Evolutionary conservation across 2,888 invertebrate genomes (phyloP).

Genomic region (Tineola bisselliella): DNA sequence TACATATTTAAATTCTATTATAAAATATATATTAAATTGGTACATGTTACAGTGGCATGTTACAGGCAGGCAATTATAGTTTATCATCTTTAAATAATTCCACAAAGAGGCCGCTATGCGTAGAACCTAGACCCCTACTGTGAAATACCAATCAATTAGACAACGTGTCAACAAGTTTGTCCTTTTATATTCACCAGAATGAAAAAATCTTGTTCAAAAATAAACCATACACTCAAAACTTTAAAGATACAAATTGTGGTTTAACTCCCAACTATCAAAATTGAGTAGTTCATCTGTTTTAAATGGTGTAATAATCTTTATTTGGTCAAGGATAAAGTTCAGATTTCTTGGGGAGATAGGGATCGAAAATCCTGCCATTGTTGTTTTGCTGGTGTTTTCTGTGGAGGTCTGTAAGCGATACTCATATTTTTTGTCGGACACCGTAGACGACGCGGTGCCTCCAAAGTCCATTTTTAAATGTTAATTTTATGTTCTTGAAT

Average conservation of each 20-base stretch:
- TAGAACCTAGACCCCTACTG: constrained; percentile 56
- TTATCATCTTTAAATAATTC: constrained; percentile 65
- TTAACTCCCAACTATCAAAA: constrained; percentile 22
- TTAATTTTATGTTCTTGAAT: constrained; percentile 66
- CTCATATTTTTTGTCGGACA: constrained; percentile 53
- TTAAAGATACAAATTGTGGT: constrained; percentile 39
- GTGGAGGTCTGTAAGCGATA: constrained; percentile 54
- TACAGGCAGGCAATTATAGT: constrained; percentile 36
- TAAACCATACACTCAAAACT: constrained; percentile 46
- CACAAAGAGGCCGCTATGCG: constrained; percentile 57
- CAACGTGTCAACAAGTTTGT: constrained; percentile 68
- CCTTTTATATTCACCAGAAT: constrained; percentile 52
- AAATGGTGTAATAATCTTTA: neutral
- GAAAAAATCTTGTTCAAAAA: constrained; percentile 26
- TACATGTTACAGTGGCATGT: constrained; percentile 52
- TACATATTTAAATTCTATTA: neutral
- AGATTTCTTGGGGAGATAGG: constrained; percentile 11
- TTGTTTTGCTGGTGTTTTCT: constrained; percentile 24
- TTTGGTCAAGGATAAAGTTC: constrained; percentile 16
- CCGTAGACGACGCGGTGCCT: constrained; percentile 65
- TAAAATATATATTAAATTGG: neutral
- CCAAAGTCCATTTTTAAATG: constrained; percentile 63
- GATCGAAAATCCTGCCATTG: constrained; percentile 21
- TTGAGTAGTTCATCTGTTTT: neutral
- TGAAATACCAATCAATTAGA: constrained; percentile 67